A percentile compares a stretch with the other conserved stretches of the same genome.
Conservation (phyloP, 2,888 invertebrate genomes). For the Tetanocera ferruginea region DNA sequence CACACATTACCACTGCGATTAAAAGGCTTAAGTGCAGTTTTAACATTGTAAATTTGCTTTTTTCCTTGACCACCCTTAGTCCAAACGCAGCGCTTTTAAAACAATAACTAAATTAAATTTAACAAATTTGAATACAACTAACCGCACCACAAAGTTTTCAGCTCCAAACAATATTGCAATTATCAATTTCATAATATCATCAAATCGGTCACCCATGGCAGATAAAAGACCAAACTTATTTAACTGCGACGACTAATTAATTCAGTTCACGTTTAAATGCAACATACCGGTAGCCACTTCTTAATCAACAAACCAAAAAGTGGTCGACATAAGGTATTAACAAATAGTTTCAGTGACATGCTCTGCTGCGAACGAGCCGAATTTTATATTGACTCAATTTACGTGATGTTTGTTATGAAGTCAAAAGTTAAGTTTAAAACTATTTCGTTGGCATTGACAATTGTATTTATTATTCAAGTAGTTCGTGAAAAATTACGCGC, state of each 20-base stretch:
- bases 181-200: conserved; percentile 14
- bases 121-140: background rate
- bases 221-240: background rate
- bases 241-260: background rate
- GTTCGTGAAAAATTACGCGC: no score
- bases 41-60: background rate
- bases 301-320: background rate
- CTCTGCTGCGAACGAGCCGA: background rate
- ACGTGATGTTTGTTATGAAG: background rate
- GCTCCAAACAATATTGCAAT: background rate
- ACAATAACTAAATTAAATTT: conserved; percentile 33
- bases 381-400: background rate
- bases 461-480: no score
- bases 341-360: background rate
- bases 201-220: background rate
- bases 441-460: no score
- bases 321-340: background rate
- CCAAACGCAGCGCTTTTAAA: conserved; percentile 14
- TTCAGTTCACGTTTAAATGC: conserved; percentile 1
- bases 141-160: background rate
- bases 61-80: background rate
- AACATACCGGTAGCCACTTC: background rate
- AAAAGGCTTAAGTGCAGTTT: background rate
- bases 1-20: background rate
- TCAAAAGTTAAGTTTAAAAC: no score